phyloP scores from a whole-genome alignment of 1,140 invertebrate genomes.

The Agrypnia vestita region DNA sequence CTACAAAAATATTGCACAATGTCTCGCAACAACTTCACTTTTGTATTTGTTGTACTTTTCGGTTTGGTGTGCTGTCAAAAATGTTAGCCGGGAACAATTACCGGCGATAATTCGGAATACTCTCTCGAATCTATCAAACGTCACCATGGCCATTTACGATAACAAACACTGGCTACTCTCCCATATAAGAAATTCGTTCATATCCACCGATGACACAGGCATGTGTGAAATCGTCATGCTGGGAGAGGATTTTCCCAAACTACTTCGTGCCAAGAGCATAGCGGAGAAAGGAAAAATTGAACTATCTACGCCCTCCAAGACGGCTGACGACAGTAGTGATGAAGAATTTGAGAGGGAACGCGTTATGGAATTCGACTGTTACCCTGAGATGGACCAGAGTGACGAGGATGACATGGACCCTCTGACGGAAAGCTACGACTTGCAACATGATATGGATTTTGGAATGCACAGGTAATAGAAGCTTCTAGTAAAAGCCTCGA shows the following conservation, averaged over 20 bases:
- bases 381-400: conserved; percentile 84
- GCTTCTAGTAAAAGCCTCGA: background rate
- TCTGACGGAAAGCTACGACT: conserved; percentile 79
- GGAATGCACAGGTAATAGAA: conserved; percentile 76
- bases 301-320: conserved; percentile 74
- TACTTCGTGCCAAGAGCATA: conserved; percentile 73
- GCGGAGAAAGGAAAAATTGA: conserved; percentile 68
- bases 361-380: conserved; percentile 78
- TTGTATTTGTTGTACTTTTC: conserved; percentile 30
- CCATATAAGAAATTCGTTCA: conserved; percentile 94
- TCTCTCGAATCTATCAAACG: background rate
- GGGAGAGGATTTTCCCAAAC: conserved; percentile 82
- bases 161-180: conserved; percentile 93
- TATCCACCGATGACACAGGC: conserved; percentile 96
- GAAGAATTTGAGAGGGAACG: conserved; percentile 71
- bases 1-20: no score
- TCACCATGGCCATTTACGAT: conserved; percentile 91
- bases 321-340: conserved; percentile 69
- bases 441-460: conserved; percentile 83
- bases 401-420: conserved; percentile 81
- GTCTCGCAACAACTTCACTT: conserved; percentile 9
- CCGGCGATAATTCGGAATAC: conserved; percentile 9
- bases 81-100: background rate
- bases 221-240: conserved; percentile 85
- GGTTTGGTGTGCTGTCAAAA: conserved; percentile 11